phyloP scores from a whole-genome alignment of 2,888 invertebrate species.

The Drosophila imparisetae region DNA sequence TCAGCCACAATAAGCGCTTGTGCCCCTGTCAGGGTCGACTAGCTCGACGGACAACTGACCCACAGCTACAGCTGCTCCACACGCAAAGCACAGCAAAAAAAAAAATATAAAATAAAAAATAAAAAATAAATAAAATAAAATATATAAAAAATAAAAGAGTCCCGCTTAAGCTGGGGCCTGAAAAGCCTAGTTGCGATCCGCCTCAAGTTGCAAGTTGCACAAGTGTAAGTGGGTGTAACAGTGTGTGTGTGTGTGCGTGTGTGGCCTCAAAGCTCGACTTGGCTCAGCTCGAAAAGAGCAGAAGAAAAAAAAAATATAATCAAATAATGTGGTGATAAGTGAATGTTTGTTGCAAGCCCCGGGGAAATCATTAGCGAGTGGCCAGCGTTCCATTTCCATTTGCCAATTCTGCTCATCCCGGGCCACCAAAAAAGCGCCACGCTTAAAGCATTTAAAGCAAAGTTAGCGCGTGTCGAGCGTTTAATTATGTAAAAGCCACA shows the following conservation, averaged over 20 bases:
- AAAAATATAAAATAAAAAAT: background rate
- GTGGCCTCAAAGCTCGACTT: constrained; percentile 11
- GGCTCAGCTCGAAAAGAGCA: constrained; percentile 5
- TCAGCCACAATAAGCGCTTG: background rate
- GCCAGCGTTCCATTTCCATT: constrained; percentile 15
- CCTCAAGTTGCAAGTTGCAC: constrained; percentile 29
- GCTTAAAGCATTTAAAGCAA: constrained; percentile 62
- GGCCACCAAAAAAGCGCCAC: constrained; percentile 14
- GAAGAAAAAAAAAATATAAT: background rate
- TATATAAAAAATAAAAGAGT: background rate
- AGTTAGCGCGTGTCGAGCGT: constrained; percentile 69
- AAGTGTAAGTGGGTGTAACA: constrained; percentile 29
- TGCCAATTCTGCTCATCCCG: constrained; percentile 2
- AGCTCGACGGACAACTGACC: constrained; percentile 1
- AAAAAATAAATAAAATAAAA: no score
- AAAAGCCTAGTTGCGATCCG: constrained; percentile 14
- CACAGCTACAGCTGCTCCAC: constrained; percentile 1
- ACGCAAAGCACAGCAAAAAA: background rate
- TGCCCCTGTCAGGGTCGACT: constrained; percentile 3
- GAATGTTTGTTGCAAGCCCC: constrained; percentile 64
- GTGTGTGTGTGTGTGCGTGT: constrained; percentile 14
- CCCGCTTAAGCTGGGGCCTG: background rate
- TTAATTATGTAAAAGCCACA: constrained; percentile 80
- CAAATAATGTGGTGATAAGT: constrained; percentile 70
- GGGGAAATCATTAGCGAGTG: constrained; percentile 79